A percentile compares a stretch with the other conserved stretches of the same genome.
These are phyloP conservation scores for Australoheros facetus DNA, from an alignment of 2,797 vertebrate genomes.

Conservation along the genomic window DNA sequence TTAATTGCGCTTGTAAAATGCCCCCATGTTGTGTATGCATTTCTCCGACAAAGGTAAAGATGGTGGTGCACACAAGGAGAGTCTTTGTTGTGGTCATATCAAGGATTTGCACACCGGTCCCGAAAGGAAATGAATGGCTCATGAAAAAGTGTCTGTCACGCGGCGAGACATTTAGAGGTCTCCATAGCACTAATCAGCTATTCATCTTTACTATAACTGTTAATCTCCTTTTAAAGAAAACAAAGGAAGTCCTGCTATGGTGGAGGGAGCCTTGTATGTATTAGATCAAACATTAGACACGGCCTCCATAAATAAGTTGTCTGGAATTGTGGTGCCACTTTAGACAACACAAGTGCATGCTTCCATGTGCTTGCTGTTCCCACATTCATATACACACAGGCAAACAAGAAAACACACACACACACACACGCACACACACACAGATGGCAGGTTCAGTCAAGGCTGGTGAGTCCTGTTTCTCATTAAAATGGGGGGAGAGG, in stretches of 20 bases:
- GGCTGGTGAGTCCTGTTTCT: slow-evolving; percentile 84
- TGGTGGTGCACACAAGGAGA: slow-evolving; percentile 41
- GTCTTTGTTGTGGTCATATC: slow-evolving; percentile 78
- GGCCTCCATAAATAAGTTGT: slow-evolving; percentile 71
- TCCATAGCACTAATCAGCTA: slow-evolving; percentile 63
- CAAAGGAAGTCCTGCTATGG: slow-evolving; percentile 49
- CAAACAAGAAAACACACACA: slow-evolving; percentile 10
- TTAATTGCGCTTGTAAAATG: slow-evolving; percentile 77
- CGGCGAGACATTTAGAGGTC: slow-evolving; percentile 61
- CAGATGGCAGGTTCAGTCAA: slow-evolving; percentile 85
- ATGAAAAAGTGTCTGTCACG: slow-evolving; percentile 71
- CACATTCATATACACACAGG: slow-evolving; percentile 7
- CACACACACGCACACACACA: slow-evolving; percentile 51
- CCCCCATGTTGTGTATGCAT: slow-evolving; percentile 68
- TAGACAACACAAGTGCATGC: slow-evolving; percentile 49
- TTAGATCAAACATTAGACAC: slow-evolving; percentile 65
- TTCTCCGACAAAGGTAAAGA: slow-evolving; percentile 72
- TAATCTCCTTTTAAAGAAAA: slow-evolving; percentile 48
- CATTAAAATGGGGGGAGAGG: slow-evolving; percentile 80
- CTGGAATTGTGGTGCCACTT: slow-evolving; percentile 70
- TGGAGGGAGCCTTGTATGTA: slow-evolving; percentile 50
- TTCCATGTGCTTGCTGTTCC: slow-evolving; percentile 54
- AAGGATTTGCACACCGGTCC: slow-evolving; percentile 62
- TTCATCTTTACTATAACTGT: slow-evolving; percentile 71
- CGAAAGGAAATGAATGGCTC: slow-evolving; percentile 70